Evolutionary conservation across 1,140 invertebrate genomes (phyloP).

Genomic region (Neodiprion lecontei): DNA sequence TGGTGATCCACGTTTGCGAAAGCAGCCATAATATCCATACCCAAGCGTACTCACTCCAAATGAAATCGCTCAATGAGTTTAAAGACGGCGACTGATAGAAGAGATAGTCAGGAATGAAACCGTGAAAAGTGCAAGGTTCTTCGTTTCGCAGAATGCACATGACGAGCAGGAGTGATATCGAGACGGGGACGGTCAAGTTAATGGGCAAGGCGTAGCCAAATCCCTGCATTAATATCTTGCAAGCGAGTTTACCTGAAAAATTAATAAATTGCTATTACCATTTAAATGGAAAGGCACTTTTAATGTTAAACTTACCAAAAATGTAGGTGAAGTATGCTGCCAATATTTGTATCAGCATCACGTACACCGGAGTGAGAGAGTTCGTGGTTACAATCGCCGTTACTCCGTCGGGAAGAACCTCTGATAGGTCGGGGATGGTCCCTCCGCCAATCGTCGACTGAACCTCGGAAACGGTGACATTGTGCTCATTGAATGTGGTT

Average conservation of each 20-base stretch:
- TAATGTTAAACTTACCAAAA: slow-evolving; percentile 52
- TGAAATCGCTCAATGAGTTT: slow-evolving; percentile 65
- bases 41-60: slow-evolving; percentile 70
- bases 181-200: slow-evolving; percentile 73
- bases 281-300: background rate
- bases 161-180: slow-evolving; percentile 69
- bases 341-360: slow-evolving; percentile 69
- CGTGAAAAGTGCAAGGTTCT: slow-evolving; percentile 70
- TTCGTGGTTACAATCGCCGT: slow-evolving; percentile 44
- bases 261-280: background rate
- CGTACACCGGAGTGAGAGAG: slow-evolving; percentile 61
- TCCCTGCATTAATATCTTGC: slow-evolving; percentile 83
- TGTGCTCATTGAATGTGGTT: slow-evolving; percentile 56
- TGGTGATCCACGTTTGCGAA: slow-evolving; percentile 81
- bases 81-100: slow-evolving; percentile 70
- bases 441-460: slow-evolving; percentile 28
- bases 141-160: slow-evolving; percentile 67
- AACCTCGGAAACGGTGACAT: slow-evolving; percentile 67
- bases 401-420: slow-evolving; percentile 39
- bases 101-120: slow-evolving; percentile 70
- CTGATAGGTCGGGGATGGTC: background rate
- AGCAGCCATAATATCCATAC: slow-evolving; percentile 78
- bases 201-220: slow-evolving; percentile 83
- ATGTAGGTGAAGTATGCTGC: slow-evolving; percentile 74
- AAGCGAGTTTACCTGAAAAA: slow-evolving; percentile 75